Evolutionary conservation across 2,113 vertebrate species (phyloP).

Genomic region (Lamprologus sp.): DNA sequence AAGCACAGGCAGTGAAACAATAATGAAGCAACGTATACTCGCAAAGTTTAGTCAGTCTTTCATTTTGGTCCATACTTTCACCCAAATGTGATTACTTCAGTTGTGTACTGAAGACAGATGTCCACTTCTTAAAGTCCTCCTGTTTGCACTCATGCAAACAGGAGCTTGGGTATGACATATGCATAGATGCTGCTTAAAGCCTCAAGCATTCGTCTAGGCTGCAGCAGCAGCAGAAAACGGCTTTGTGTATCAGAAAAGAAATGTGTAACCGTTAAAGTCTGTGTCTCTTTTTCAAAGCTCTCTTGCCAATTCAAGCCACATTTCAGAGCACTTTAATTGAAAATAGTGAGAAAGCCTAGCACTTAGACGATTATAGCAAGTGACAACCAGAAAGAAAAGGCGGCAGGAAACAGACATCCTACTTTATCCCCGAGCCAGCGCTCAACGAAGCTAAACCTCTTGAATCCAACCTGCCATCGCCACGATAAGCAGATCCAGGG

Average conservation of each 20-base stretch:
- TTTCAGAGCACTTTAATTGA: constrained; percentile 51
- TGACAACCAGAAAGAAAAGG: constrained; percentile 21
- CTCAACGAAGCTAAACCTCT: constrained; percentile 18
- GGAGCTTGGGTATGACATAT: not conserved
- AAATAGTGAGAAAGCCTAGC: constrained; percentile 25
- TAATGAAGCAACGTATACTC: not conserved
- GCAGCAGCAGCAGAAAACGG: constrained; percentile 2
- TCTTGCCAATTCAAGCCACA: constrained; percentile 3
- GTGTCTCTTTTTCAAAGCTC: not conserved
- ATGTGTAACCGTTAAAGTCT: constrained; percentile 1
- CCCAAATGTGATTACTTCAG: not conserved
- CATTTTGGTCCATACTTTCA: not conserved
- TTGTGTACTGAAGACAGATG: constrained; percentile 5
- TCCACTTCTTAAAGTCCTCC: not conserved
- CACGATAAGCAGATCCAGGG: not conserved
- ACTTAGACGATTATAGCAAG: constrained; percentile 16
- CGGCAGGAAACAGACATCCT: constrained; percentile 24
- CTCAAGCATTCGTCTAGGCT: not conserved
- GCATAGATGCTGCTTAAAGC: not conserved
- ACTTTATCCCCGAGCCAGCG: constrained; percentile 3
- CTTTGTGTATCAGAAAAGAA: constrained; percentile 1
- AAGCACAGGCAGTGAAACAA: not conserved
- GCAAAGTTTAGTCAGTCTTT: not conserved
- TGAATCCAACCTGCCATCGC: constrained; percentile 10
- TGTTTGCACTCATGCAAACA: not conserved